phyloP scores from a whole-genome alignment of 2,113 vertebrate species.

The Origma solitaria region DNA sequence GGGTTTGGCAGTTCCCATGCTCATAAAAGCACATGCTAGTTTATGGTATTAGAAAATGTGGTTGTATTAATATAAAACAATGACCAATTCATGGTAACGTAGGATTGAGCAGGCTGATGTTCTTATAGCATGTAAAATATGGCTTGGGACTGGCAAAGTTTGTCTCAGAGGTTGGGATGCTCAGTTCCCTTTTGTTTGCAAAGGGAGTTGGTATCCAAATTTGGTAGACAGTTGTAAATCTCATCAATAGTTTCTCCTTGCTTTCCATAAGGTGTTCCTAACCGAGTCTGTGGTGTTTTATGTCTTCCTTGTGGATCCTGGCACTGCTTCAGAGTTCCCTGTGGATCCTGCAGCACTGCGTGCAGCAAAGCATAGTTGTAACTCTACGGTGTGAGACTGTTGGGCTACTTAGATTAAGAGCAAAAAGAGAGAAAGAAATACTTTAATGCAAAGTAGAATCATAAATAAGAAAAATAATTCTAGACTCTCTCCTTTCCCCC shows the following conservation, averaged over 20 bases:
- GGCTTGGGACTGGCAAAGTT: background rate
- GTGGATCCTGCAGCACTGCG: background rate
- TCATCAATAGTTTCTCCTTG: background rate
- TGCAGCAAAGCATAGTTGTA: background rate
- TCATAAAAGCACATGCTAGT: background rate
- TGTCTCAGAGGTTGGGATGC: constrained; percentile 1
- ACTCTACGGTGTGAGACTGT: background rate
- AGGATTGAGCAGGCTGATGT: background rate
- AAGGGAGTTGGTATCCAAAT: background rate
- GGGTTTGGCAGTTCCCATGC: background rate
- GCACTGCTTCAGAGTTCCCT: background rate
- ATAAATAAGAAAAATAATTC: background rate
- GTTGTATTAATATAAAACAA: background rate
- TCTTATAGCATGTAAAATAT: background rate
- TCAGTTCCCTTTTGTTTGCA: constrained; percentile 9
- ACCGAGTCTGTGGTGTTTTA: constrained; percentile 5
- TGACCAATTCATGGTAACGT: background rate
- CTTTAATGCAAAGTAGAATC: background rate
- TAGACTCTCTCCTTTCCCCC: background rate
- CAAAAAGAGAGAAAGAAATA: background rate
- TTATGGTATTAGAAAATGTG: background rate
- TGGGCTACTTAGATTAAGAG: background rate
- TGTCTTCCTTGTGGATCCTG: constrained; percentile 32
- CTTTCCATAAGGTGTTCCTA: constrained; percentile 44
- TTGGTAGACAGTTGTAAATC: constrained; percentile 38